Evolutionary conservation across 2,113 vertebrate genomes (phyloP).

Genomic region (Ophiodon elongatus): DNA sequence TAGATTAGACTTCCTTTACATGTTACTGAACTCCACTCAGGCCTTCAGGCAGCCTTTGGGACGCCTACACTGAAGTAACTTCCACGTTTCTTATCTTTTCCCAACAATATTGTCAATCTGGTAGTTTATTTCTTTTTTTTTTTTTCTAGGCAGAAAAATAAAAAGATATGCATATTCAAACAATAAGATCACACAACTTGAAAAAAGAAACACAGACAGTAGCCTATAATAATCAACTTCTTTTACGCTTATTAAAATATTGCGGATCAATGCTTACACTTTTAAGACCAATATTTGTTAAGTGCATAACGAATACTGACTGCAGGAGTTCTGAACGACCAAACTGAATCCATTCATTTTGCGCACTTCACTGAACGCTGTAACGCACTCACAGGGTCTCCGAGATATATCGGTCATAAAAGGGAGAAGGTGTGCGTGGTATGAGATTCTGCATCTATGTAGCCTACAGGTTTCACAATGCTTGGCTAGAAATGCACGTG

Average conservation of each 20-base stretch:
- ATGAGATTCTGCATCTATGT: background rate
- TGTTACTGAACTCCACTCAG: background rate
- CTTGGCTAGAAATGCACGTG: background rate
- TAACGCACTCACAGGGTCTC: background rate
- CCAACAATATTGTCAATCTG: background rate
- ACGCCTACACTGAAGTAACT: background rate
- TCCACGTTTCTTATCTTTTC: background rate
- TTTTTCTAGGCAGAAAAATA: background rate
- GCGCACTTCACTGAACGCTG: background rate
- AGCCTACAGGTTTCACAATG: background rate
- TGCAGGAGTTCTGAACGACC: background rate
- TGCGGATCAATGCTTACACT: background rate
- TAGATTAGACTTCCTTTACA: background rate
- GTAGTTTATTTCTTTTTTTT: background rate
- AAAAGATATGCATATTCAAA: background rate
- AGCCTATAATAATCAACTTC: background rate
- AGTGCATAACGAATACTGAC: slow-evolving; percentile 17
- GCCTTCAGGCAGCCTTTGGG: slow-evolving; percentile 17
- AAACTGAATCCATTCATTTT: background rate
- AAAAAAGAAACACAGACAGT: background rate
- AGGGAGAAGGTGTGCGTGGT: too few relatives aligned
- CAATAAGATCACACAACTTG: background rate
- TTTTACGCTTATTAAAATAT: background rate
- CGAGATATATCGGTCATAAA: background rate
- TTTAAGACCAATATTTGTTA: background rate